These are phyloP conservation scores for Athene noctua DNA, from an alignment of 2,113 vertebrate species.

Conservation along the genomic window DNA sequence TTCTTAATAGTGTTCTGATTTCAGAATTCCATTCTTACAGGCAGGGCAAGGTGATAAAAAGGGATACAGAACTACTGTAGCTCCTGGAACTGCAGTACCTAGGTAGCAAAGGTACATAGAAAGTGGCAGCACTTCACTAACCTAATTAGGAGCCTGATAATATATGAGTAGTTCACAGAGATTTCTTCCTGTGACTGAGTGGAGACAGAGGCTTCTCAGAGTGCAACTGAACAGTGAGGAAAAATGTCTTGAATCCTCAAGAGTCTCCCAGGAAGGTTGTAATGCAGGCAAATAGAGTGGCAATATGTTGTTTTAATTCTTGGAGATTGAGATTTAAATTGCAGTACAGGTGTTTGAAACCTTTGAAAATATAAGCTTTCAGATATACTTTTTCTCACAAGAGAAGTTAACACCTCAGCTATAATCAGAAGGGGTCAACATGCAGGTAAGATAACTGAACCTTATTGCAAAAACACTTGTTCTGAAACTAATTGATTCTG, in stretches of 20 bases:
- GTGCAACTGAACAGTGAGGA: background rate
- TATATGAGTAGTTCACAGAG: background rate
- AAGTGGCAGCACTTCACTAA: background rate
- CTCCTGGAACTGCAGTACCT: background rate
- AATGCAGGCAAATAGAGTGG: background rate
- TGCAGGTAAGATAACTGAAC: background rate
- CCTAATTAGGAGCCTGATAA: background rate
- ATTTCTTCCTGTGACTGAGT: background rate
- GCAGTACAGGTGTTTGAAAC: background rate
- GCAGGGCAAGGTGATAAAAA: background rate
- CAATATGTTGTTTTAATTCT: background rate
- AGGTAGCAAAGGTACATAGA: background rate
- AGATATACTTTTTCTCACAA: background rate
- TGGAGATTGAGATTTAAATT: background rate
- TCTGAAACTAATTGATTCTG: background rate
- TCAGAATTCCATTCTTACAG: background rate
- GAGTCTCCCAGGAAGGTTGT: background rate
- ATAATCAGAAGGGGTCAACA: background rate
- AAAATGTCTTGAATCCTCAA: background rate
- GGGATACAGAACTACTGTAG: background rate
- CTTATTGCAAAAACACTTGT: background rate
- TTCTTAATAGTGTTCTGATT: background rate
- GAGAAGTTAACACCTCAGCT: background rate
- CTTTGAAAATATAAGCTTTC: background rate
- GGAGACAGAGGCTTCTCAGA: background rate